A percentile compares a stretch with the other conserved stretches of the same genome.
These are phyloP conservation scores for Knipowitschia caucasica DNA, from an alignment of 2,797 vertebrate genomes.

Conservation along the genomic window DNA sequence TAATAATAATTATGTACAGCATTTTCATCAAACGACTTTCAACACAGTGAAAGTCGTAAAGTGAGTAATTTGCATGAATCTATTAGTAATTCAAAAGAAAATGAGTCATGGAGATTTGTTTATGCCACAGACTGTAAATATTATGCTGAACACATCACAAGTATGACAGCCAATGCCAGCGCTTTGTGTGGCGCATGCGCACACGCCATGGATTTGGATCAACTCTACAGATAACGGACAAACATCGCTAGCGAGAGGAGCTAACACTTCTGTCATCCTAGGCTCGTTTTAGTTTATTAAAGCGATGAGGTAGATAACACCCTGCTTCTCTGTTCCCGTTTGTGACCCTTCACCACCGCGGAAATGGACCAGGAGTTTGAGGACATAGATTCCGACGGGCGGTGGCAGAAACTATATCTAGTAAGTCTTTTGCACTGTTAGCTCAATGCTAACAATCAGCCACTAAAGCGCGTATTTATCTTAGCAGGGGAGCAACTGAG, in stretches of 20 bases:
- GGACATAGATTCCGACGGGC: conserved; percentile 83
- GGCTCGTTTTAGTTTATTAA: conserved; percentile 16
- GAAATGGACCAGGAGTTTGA: conserved; percentile 85
- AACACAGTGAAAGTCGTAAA: no score
- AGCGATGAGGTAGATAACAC: conserved; percentile 66
- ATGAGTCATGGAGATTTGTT: no score
- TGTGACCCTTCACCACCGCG: conserved; percentile 29
- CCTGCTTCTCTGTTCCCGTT: conserved; percentile 11
- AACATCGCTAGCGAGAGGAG: conserved; percentile 33
- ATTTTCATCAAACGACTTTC: no score
- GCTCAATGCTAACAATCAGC: conserved; percentile 44
- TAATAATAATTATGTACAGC: no score
- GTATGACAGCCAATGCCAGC: conserved; percentile 32
- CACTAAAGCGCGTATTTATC: conserved; percentile 34
- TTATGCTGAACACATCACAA: conserved; percentile 10
- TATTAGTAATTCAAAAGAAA: no score
- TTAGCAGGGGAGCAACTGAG: conserved; percentile 7
- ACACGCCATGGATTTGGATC: conserved; percentile 21
- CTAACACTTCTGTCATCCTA: conserved; percentile 18
- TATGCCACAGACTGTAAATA: not conserved
- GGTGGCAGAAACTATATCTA: conserved; percentile 89
- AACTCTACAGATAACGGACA: conserved; percentile 51
- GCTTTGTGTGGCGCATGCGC: conserved; percentile 54
- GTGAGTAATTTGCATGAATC: no score
- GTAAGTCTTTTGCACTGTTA: conserved; percentile 78